Conservation (phyloP, 2,888 invertebrate genomes). For the Ceraclea dissimilis region DNA sequence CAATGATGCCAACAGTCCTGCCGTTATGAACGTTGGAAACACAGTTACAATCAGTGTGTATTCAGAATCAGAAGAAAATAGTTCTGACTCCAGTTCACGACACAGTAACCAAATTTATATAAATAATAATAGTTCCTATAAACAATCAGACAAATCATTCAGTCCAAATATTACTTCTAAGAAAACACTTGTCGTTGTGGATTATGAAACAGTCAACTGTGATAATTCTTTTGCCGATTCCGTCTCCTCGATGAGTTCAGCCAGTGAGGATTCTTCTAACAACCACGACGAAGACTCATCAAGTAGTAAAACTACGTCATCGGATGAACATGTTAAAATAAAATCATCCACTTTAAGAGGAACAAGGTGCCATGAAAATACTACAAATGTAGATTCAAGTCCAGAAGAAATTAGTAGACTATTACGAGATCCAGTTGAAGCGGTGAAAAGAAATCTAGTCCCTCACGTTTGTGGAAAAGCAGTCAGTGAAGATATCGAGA, state of each 20-base stretch:
- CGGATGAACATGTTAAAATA: not conserved
- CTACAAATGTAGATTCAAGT: constrained; percentile 23
- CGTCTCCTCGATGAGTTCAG: constrained; percentile 19
- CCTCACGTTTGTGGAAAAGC: constrained; percentile 69
- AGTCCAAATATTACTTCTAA: constrained; percentile 19
- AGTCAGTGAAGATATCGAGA: constrained; percentile 34
- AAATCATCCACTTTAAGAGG: constrained; percentile 20
- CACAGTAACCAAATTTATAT: constrained; percentile 47
- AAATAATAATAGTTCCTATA: constrained; percentile 29
- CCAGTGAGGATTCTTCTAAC: constrained; percentile 1
- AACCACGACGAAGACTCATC: not conserved
- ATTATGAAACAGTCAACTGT: constrained; percentile 34
- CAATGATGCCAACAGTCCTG: constrained; percentile 45
- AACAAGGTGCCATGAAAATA: constrained; percentile 24
- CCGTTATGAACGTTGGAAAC: constrained; percentile 48
- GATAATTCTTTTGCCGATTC: constrained; percentile 30
- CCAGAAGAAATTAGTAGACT: constrained; percentile 48
- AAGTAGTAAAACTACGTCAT: not conserved
- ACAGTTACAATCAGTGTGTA: constrained; percentile 55
- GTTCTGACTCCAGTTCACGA: constrained; percentile 31
- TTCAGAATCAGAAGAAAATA: constrained; percentile 28
- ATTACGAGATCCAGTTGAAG: constrained; percentile 66
- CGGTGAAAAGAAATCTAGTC: constrained; percentile 64
- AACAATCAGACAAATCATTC: constrained; percentile 3
- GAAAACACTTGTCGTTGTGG: constrained; percentile 23